Evolutionary conservation across 2,113 vertebrate genomes (phyloP), one percentile per base, ranked within the genome.

Genomic region (Grallaria varia): DNA sequence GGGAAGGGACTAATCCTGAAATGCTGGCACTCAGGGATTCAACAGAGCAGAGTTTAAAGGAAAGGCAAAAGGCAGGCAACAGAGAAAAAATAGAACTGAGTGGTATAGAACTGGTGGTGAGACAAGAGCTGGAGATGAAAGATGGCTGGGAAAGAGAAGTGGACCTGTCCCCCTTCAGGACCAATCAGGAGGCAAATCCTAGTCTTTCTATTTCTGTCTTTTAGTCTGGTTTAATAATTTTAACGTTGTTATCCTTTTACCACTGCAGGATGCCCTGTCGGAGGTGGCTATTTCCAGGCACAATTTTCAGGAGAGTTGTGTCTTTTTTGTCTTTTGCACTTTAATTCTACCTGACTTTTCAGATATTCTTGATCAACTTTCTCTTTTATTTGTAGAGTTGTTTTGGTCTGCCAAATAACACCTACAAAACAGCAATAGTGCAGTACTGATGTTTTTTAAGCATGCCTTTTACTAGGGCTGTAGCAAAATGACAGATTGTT

Each of bases 21-120:
- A 83, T 8, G 8, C 4, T 71, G 42, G 6, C 14, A 11, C 18
- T 77, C 2, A 0, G 30, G 2, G 2, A 2, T 78, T 68, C 20
- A 33, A 25, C 8, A 69, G 33, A 59, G 4, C 19, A 47, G 25
- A 72, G 24, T 39, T 84, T 78, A 63, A 87, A 89, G 33, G 58
- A 81, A 67, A 78, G 6, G 17, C 31, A 68, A 59, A 91, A 68
- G 6, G 14, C 8, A 28, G 9, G 19, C 6, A 37, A 67, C n/a
- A 50, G 35, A 45, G 33, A 80, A 84, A 86, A 62, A n/a, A 28
- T 1, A 52, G 1, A 55, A 82, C 7, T 3, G 3, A 25, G 13
- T 3, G 3, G 8, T 52, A 18, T 21, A 42, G 47, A 81, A 55
- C 8, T 47, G 5, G 21, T 71, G 31, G 6, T 66, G 25, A 83